phyloP scores from a whole-genome alignment of 1,140 invertebrate genomes.

The Plectus sambesii region DNA sequence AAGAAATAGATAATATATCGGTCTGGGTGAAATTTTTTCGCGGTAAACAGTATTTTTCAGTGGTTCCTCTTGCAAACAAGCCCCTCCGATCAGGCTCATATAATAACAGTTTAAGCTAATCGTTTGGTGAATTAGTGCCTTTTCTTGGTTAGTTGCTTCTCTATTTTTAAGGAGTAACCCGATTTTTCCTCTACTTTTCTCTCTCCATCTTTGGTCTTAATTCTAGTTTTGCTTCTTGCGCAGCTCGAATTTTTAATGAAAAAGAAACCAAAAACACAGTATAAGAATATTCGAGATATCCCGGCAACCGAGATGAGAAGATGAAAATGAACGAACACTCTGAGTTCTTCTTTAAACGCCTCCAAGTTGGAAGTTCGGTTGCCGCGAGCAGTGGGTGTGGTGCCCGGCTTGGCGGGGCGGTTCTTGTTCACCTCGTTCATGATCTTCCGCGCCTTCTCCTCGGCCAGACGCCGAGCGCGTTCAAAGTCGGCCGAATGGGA shows the following conservation, averaged over 20 bases:
- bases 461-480: slow-evolving; percentile 26
- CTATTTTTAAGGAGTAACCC: slow-evolving; percentile 5
- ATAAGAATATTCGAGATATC: no score
- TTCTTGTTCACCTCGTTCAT: slow-evolving; percentile 23
- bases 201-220: no score
- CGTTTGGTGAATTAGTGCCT: slow-evolving; percentile 9
- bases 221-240: no score
- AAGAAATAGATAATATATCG: no score
- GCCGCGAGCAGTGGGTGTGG: slow-evolving; percentile 13
- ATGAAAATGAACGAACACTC: slow-evolving; percentile 55
- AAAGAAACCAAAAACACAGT: no score
- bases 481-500: slow-evolving; percentile 21
- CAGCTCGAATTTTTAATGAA: no score
- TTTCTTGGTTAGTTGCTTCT: slow-evolving; percentile 4
- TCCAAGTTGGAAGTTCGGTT: slow-evolving; percentile 87
- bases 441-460: slow-evolving; percentile 37
- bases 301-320: slow-evolving; percentile 7
- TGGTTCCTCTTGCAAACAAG: slow-evolving; percentile 57
- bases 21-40: no score
- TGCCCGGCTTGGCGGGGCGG: slow-evolving; percentile 38
- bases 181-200: slow-evolving; percentile 3
- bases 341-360: slow-evolving; percentile 84
- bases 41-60: no score
- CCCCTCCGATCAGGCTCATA: slow-evolving; percentile 7
- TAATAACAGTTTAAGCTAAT: neutral